Conservation (phyloP, 2,797 vertebrate species). For the Halcyon leucocephala region DNA sequence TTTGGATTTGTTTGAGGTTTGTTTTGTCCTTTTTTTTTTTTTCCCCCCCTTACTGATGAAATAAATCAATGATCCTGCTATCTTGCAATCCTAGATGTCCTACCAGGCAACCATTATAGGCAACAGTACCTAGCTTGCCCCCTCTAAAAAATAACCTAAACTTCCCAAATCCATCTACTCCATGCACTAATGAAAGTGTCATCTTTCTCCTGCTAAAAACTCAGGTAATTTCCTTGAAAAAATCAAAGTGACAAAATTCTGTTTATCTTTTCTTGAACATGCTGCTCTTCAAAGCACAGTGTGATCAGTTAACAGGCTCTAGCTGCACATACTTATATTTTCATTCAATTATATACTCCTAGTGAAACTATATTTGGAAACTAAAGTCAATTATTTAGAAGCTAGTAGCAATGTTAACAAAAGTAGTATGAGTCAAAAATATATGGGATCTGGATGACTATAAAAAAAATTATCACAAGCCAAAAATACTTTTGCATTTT, state of each 20-base stretch:
- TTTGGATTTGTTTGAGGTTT: not conserved
- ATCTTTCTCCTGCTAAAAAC: not conserved
- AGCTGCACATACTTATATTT: not conserved
- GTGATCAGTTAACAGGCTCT: not conserved
- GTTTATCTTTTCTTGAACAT: not conserved
- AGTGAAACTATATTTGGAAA: not conserved
- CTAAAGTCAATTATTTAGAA: conserved; percentile 1
- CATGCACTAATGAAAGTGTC: not conserved
- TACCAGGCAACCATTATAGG: conserved; percentile 41
- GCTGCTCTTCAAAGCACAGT: not conserved
- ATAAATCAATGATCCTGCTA: conserved; percentile 8
- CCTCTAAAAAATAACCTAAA: conserved; percentile 32
- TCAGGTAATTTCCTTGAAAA: not conserved
- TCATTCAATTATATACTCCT: not conserved
- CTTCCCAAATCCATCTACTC: not conserved
- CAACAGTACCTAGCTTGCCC: not conserved
- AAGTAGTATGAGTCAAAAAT: not conserved
- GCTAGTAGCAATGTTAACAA: not conserved
- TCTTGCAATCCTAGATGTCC: conserved; percentile 2
- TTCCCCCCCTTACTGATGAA: not conserved
- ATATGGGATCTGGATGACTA: not conserved
- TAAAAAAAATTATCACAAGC: not conserved
- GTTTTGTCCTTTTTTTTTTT: not conserved
- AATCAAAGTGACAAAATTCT: not conserved
- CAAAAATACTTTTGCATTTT: not conserved